Evolutionary conservation across 1,140 invertebrate species (phyloP).

Genomic region (Hycleus cichorii): DNA sequence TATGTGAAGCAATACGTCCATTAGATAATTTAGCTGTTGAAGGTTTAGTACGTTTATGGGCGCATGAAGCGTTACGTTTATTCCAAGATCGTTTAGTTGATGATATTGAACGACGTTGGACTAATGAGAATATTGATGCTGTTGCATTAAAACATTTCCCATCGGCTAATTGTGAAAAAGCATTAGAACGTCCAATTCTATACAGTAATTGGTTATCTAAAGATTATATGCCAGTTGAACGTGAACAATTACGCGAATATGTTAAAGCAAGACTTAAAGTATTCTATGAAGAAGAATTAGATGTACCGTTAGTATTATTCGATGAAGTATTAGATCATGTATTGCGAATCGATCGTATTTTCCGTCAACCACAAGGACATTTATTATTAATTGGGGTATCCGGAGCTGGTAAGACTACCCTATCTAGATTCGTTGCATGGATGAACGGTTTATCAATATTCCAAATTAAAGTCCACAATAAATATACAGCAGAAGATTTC

Average conservation of each 20-base stretch:
- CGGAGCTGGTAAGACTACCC: slow-evolving; percentile 97
- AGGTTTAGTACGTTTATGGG: slow-evolving; percentile 94
- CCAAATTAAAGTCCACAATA: slow-evolving; percentile 98
- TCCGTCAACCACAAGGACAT: slow-evolving; percentile 97
- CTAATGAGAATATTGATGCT: slow-evolving; percentile 94
- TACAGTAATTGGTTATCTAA: slow-evolving; percentile 99
- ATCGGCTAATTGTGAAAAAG: slow-evolving; percentile 74
- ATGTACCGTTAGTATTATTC: slow-evolving; percentile 96
- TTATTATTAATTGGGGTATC: slow-evolving; percentile 94
- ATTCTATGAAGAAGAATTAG: slow-evolving; percentile 99
- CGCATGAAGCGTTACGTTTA: slow-evolving; percentile 93
- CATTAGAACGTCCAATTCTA: slow-evolving; percentile 84
- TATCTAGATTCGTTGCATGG: slow-evolving; percentile 98
- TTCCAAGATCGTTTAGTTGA: slow-evolving; percentile 97
- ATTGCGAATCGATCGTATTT: slow-evolving; percentile 95
- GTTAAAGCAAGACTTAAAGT: slow-evolving; percentile 93
- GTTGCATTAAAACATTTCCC: slow-evolving; percentile 96
- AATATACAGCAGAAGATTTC: slow-evolving; percentile 97
- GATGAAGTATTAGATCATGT: slow-evolving; percentile 99
- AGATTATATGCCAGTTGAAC: slow-evolving; percentile 94
- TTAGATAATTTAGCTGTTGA: slow-evolving; percentile 86
- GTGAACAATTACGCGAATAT: slow-evolving; percentile 92
- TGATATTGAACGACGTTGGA: slow-evolving; percentile 92
- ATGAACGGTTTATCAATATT: slow-evolving; percentile 99
- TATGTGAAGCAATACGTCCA: slow-evolving; percentile 96